These are phyloP conservation scores for Drosophila tanythrix DNA, from an alignment of 2,888 invertebrate genomes.

Conservation along the genomic window DNA sequence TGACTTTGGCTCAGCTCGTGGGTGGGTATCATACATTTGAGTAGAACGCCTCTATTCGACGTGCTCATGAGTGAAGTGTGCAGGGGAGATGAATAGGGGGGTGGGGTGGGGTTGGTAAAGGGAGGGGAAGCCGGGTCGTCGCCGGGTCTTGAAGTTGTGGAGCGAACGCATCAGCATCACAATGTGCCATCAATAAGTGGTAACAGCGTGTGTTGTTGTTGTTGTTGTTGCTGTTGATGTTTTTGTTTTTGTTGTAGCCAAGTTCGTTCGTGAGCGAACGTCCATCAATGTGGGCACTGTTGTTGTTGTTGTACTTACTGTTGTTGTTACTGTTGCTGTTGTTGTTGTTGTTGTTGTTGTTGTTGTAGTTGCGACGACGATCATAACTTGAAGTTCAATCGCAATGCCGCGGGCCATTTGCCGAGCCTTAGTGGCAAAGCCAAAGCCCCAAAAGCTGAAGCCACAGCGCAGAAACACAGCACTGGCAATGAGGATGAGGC, in stretches of 20 bases:
- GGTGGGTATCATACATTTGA: conserved; percentile 85
- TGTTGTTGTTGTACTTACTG: conserved; percentile 28
- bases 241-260: conserved; percentile 57
- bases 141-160: conserved; percentile 50
- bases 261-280: conserved; percentile 81
- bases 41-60: conserved; percentile 83
- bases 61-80: conserved; percentile 67
- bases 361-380: conserved; percentile 68
- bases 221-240: conserved; percentile 39
- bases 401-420: conserved; percentile 84
- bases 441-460: conserved; percentile 73
- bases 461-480: conserved; percentile 55
- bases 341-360: conserved; percentile 33
- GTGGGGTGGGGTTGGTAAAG: not conserved
- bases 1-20: conserved; percentile 77
- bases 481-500: conserved; percentile 63
- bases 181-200: conserved; percentile 80
- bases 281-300: conserved; percentile 82
- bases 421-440: conserved; percentile 83
- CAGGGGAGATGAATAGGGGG: not conserved
- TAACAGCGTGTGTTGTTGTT: conserved; percentile 78
- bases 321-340: not conserved
- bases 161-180: conserved; percentile 76
- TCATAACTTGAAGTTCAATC: conserved; percentile 85
- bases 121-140: conserved; percentile 54